Percentiles rank a stretch among this genome's conserved stretches.
These are phyloP conservation scores for Osedax fenrisi DNA, from an alignment of 2,888 invertebrate genomes.

Conservation along the genomic window DNA sequence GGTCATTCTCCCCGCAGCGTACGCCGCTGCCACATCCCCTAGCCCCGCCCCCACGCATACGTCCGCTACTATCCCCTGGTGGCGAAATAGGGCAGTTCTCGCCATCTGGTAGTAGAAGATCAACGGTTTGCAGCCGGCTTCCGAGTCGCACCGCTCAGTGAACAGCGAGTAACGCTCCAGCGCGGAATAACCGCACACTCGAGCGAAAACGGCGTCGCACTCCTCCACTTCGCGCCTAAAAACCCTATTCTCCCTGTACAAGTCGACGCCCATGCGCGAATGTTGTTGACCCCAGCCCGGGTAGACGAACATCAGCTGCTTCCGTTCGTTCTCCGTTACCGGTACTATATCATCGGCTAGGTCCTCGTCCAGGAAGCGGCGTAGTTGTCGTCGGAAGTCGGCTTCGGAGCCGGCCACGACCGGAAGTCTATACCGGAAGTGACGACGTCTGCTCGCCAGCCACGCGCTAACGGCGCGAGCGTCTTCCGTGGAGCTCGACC, in stretches of 20 bases:
- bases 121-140: neutral
- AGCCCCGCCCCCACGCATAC: conserved; percentile 26
- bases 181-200: conserved; percentile 26
- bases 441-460: conserved; percentile 22
- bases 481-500: conserved; percentile 18
- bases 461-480: conserved; percentile 28
- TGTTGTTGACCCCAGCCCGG: conserved; percentile 35
- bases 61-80: conserved; percentile 25
- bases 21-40: conserved; percentile 29
- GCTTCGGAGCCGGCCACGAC: conserved; percentile 26
- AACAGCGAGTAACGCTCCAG: conserved; percentile 21
- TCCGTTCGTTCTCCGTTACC: neutral
- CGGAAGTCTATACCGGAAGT: conserved; percentile 22
- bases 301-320: conserved; percentile 29
- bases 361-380: conserved; percentile 12
- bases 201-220: conserved; percentile 24
- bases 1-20: conserved; percentile 21
- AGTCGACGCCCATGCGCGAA: conserved; percentile 28
- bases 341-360: conserved; percentile 18
- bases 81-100: neutral
- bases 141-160: neutral
- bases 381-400: conserved; percentile 15
- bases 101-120: conserved; percentile 17
- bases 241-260: conserved; percentile 28
- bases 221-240: conserved; percentile 22